A percentile compares a stretch with the other conserved stretches of the same genome.
phyloP scores from a whole-genome alignment of 2,113 vertebrate species.

The Caretta caretta region DNA sequence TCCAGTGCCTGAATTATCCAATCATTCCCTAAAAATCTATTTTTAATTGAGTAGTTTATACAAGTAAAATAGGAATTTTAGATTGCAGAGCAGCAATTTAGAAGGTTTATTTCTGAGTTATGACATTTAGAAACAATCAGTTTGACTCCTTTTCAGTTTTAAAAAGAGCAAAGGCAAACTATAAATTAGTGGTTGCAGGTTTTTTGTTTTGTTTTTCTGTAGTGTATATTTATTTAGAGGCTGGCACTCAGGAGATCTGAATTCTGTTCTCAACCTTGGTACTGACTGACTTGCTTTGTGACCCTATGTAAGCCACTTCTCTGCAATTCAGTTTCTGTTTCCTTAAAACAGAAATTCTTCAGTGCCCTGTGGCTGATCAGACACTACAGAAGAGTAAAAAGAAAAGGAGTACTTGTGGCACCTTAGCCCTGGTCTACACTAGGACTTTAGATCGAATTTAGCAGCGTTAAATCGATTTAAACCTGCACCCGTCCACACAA shows the following conservation, averaged over 20 bases:
- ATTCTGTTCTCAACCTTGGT: background rate
- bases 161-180: background rate
- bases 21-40: accelerated
- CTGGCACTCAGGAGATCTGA: background rate
- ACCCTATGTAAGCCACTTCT: accelerated
- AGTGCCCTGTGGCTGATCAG: accelerated
- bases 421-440: too few relatives aligned
- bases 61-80: accelerated
- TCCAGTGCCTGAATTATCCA: accelerated
- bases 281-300: background rate
- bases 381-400: too few relatives aligned
- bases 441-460: too few relatives aligned
- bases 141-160: background rate
- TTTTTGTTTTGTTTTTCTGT: background rate
- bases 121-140: background rate
- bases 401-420: too few relatives aligned
- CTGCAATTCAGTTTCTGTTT: background rate
- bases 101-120: background rate
- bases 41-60: accelerated
- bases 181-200: background rate
- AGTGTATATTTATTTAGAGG: background rate
- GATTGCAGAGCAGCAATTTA: background rate
- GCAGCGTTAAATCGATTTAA: too few relatives aligned
- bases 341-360: background rate
- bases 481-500: too few relatives aligned